These are phyloP conservation scores for Danaus chrysippus DNA, from an alignment of 2,888 invertebrate genomes.

Conservation along the genomic window DNA sequence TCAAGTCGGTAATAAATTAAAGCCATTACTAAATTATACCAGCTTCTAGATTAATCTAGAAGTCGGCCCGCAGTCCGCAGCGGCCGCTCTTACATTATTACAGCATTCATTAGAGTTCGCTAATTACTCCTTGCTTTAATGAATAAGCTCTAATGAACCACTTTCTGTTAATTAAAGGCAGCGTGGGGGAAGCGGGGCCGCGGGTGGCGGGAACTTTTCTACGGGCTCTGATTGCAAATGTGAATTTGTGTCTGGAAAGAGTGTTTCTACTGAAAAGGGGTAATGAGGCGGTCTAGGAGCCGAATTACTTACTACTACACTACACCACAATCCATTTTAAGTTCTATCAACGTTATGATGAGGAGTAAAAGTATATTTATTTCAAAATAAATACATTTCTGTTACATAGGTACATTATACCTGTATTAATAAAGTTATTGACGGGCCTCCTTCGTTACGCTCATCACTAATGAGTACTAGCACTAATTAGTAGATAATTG, in stretches of 20 bases:
- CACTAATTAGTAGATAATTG: constrained; percentile 8
- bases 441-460: too few species aligned
- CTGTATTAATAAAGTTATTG: too few species aligned
- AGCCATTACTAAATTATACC: constrained; percentile 74
- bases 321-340: constrained; percentile 45
- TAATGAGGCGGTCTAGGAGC: constrained; percentile 73
- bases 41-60: constrained; percentile 77
- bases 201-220: constrained; percentile 66
- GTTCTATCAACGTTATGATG: constrained; percentile 9
- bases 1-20: constrained; percentile 71
- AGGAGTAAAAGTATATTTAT: too few species aligned
- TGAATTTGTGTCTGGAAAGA: constrained; percentile 78
- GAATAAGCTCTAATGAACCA: constrained; percentile 95
- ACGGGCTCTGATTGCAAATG: constrained; percentile 79
- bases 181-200: constrained; percentile 55
- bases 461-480: not conserved
- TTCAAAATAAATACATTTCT: too few species aligned
- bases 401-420: too few species aligned
- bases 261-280: constrained; percentile 74
- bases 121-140: constrained; percentile 94
- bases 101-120: constrained; percentile 92
- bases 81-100: constrained; percentile 85
- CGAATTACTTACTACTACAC: constrained; percentile 63
- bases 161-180: constrained; percentile 94
- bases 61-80: constrained; percentile 74